Conservation (phyloP, 2,797 vertebrate species). For the Glossophaga mutica region DNA sequence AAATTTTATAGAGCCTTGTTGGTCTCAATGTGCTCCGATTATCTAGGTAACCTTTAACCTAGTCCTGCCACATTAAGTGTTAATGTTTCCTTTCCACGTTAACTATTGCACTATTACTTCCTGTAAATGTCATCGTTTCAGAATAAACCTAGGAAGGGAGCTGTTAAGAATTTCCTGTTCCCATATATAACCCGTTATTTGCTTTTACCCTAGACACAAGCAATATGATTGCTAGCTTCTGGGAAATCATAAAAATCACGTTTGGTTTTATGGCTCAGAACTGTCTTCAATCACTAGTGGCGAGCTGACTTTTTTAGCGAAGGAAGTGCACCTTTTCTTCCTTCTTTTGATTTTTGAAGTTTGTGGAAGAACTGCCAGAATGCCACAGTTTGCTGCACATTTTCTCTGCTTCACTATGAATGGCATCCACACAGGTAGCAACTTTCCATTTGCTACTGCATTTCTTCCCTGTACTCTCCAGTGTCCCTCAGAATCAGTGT, state of each 20-base stretch:
- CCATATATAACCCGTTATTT: conserved; percentile 67
- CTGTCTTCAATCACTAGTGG: conserved; percentile 44
- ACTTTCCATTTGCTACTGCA: conserved; percentile 61
- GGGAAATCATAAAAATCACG: conserved; percentile 72
- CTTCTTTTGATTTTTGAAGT: conserved; percentile 54
- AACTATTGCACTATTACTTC: conserved; percentile 50
- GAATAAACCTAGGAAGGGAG: conserved; percentile 63
- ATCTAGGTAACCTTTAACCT: conserved; percentile 72
- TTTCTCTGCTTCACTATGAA: conserved; percentile 59
- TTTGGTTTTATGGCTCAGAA: conserved; percentile 66
- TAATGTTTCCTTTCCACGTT: conserved; percentile 76
- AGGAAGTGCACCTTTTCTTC: conserved; percentile 6
- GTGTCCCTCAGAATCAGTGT: conserved; percentile 71
- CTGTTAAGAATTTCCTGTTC: conserved; percentile 65
- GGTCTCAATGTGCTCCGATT: conserved; percentile 39
- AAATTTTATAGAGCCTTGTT: conserved; percentile 53
- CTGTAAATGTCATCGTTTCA: conserved; percentile 58
- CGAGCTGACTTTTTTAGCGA: conserved; percentile 27
- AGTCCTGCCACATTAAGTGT: conserved; percentile 64
- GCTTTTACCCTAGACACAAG: conserved; percentile 69
- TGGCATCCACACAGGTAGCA: conserved; percentile 71
- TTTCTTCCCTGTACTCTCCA: conserved; percentile 52
- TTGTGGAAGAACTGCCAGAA: conserved; percentile 47
- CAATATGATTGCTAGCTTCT: conserved; percentile 59
- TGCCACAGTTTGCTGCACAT: conserved; percentile 63